A percentile compares a stretch with the other conserved stretches of the same genome.
phyloP scores from a whole-genome alignment of 2,113 vertebrate genomes.

The Tenebrosternarchus preto region DNA sequence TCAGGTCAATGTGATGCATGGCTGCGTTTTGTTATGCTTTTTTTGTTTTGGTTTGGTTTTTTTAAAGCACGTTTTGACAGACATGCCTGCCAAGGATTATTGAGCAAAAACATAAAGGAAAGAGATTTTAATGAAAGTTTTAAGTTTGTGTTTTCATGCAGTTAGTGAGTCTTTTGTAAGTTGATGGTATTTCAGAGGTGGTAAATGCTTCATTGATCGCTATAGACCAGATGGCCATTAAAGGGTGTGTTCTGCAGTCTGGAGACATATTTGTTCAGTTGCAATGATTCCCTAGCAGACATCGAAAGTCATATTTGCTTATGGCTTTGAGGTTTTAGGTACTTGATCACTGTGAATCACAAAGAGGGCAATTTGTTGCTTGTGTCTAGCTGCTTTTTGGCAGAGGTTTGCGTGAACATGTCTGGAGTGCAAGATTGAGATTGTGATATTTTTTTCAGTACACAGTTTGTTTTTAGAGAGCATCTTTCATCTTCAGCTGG shows the following conservation, averaged over 20 bases:
- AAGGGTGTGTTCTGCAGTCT: conserved; percentile 14
- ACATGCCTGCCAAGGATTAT: conserved; percentile 1
- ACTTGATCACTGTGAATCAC: conserved; percentile 44
- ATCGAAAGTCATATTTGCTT: conserved; percentile 28
- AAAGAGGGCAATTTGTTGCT: conserved; percentile 50
- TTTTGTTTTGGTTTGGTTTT: conserved; percentile 24
- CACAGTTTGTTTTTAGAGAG: conserved; percentile 25
- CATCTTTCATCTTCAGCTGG: not conserved
- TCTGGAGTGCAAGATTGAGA: conserved; percentile 6
- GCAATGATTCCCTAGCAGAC: conserved; percentile 34
- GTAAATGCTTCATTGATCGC: conserved; percentile 49
- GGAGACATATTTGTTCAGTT: conserved; percentile 38
- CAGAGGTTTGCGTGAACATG: conserved; percentile 25
- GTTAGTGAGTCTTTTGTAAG: conserved; percentile 40
- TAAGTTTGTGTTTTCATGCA: conserved; percentile 14
- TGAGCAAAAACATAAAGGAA: conserved; percentile 48
- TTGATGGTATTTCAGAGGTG: conserved; percentile 41
- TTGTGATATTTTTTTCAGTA: not conserved
- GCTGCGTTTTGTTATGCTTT: conserved; percentile 14
- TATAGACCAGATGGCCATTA: conserved; percentile 37
- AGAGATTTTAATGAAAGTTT: conserved; percentile 46
- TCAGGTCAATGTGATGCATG: conserved; percentile 13
- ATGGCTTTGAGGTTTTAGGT: conserved; percentile 35
- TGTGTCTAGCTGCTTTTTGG: conserved; percentile 17
- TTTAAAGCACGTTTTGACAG: conserved; percentile 13